Evolutionary conservation across 2,113 vertebrate genomes (phyloP), one percentile per base, ranked within the genome.

Genomic region (Neolamprologus sp.): DNA sequence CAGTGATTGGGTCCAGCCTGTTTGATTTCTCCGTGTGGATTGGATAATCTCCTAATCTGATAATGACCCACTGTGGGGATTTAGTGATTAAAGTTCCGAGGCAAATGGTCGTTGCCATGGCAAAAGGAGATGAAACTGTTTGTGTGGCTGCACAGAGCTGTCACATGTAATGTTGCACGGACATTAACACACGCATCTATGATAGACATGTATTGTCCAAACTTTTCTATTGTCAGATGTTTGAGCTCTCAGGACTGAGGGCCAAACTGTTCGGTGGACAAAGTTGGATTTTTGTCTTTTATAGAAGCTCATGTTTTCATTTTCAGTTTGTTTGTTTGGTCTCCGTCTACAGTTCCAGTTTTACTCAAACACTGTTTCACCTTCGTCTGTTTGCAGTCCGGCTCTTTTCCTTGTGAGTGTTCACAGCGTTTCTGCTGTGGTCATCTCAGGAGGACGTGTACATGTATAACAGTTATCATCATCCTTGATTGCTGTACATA

Each of bases 21-120:
- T 94, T 92, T 94, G 91, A 95, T 93, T 94, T 94, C 88, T 95
- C 94, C 85, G 71, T 89, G 91, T 92, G 92, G 85, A 90, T 85
- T 90, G 93, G 92, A 94, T 95, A 95, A 97, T 96, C 92, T 81
- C 80, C 86, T 96, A 95, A 95, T 95, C 96, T 95, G 90, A 95
- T 96, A 93, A 96, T 92, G 82, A 95, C 90, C 89, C 86, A 93
- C 94, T 95, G 92, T 93, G 89, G 89, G 91, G 94, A 96, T 92
- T 49, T 87, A 94, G 65, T 87, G 95, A 96, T 96, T 82, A 88
- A 94, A 94, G 82, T 93, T 91, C 55, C 86, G 93, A 91, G 93
- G 95, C 91, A 94, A 94, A 94, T 85, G 86, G 89, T 87, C 19
- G 94, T 95, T 95, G 92, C 91, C 89, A 95, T 95, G 95, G 95